Percentiles rank a stretch among this genome's conserved stretches.
These are phyloP conservation scores for Tokudaia tokunoshimensis DNA, from an alignment of 2,797 vertebrate species.

Conservation along the genomic window DNA sequence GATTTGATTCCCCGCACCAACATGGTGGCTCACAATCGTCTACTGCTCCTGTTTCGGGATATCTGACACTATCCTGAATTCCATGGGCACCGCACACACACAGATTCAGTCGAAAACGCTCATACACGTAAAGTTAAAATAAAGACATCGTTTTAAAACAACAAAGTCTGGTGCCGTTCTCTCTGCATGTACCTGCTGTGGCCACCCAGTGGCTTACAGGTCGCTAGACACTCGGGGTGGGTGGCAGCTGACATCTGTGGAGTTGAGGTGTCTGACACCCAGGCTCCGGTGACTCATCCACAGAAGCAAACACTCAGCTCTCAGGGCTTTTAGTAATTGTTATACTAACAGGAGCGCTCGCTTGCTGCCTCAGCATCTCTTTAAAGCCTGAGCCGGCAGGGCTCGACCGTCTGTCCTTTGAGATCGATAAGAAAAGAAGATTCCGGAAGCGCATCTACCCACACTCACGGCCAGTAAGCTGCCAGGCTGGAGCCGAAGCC, in stretches of 20 bases:
- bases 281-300: neutral
- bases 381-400: neutral
- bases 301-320: neutral
- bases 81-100: neutral
- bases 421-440: accelerated
- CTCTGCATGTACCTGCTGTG: too few relatives aligned
- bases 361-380: neutral
- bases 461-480: neutral
- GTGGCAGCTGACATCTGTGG: neutral
- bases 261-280: neutral
- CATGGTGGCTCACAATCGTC: accelerated
- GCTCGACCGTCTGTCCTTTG: accelerated
- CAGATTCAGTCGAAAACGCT: neutral
- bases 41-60: neutral
- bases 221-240: neutral
- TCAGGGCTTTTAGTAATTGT: neutral
- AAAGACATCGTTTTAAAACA: neutral
- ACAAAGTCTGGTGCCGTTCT: neutral
- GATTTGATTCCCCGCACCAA: neutral
- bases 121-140: neutral
- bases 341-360: accelerated
- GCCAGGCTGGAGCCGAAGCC: neutral
- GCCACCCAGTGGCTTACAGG: neutral
- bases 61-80: neutral
- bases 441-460: neutral